Evolutionary conservation across 2,888 invertebrate genomes (phyloP), one percentile per base, ranked within the genome.

Genomic region (Ametastegia equiseti): DNA sequence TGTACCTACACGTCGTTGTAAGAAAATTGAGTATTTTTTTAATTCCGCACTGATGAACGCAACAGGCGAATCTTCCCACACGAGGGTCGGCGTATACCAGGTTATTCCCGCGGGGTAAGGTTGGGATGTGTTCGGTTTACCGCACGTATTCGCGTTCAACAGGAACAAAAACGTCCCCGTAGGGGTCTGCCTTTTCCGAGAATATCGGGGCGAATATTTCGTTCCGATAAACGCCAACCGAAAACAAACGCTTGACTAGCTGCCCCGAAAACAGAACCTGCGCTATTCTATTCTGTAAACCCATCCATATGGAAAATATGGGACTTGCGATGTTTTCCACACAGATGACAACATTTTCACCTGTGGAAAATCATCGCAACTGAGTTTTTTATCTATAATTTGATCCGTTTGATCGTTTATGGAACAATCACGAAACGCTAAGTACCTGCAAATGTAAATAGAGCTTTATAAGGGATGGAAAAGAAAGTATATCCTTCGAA

Each of bases 31-130:
- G 86, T 88, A 88, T 88, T 90, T 89, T 89, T 89, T 83, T 86
- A 87, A 89, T 89, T 88, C 87, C 88, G 87, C 88, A 82, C 84
- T 86, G 87, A 87, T 86, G 85, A 84, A 86, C 86, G 88, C 88
- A 89, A 88, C 89, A 90, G 88, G 88, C 89, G 86, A 86, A 84
- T 85, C 84, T 88, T 90, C 88, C 87, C 88, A 89, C 86, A 87
- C 85, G 30, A 42, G 78, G 60, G 63, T 11, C 19, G 19, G 39
- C 60, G 13, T 60, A 60, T 60, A 39, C 57, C 30, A 27, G 45
- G 36, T 33, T 54, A 75, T 19, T 30, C 77, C 42, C 45, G 60
- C 45, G 75, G 54, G 75, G 45, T 71, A 9, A 30, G 27, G 71
- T 47, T 71, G 45, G 71, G 54, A 36, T 42, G 36, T 63, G 42